phyloP scores from a whole-genome alignment of 2,888 invertebrate species.

The Dilophus febrilis region DNA sequence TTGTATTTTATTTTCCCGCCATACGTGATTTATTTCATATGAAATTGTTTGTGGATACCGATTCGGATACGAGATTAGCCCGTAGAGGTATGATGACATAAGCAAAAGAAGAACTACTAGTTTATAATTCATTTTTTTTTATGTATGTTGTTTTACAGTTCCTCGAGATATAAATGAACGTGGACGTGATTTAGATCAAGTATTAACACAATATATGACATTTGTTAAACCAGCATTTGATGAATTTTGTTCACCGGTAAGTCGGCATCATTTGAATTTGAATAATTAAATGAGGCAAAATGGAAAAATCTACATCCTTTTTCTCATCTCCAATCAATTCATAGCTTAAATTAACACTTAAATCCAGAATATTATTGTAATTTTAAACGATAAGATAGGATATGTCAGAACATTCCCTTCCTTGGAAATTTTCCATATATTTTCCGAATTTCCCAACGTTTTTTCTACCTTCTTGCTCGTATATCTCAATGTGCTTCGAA shows the following conservation, averaged over 20 bases:
- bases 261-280: conserved; percentile 23
- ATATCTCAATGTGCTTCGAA: too few relatives aligned
- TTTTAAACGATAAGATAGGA: too few relatives aligned
- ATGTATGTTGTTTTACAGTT: conserved; percentile 40
- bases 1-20: conserved; percentile 93
- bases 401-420: too few relatives aligned
- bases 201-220: conserved; percentile 91
- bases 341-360: conserved; percentile 1
- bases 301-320: neutral
- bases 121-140: conserved; percentile 5
- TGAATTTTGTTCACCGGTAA: conserved; percentile 92
- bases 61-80: conserved; percentile 92
- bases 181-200: conserved; percentile 83
- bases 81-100: conserved; percentile 54
- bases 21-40: conserved; percentile 92
- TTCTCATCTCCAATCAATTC: neutral
- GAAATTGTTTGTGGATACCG: conserved; percentile 98
- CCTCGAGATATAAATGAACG: conserved; percentile 90
- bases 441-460: too few relatives aligned
- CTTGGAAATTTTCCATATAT: too few relatives aligned
- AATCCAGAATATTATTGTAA: too few relatives aligned
- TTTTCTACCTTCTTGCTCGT: too few relatives aligned
- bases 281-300: too few relatives aligned
- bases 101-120: neutral
- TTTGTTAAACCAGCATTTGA: conserved; percentile 99